Conservation (phyloP, 2,113 vertebrate genomes). For the Pterocles gutturalis region DNA sequence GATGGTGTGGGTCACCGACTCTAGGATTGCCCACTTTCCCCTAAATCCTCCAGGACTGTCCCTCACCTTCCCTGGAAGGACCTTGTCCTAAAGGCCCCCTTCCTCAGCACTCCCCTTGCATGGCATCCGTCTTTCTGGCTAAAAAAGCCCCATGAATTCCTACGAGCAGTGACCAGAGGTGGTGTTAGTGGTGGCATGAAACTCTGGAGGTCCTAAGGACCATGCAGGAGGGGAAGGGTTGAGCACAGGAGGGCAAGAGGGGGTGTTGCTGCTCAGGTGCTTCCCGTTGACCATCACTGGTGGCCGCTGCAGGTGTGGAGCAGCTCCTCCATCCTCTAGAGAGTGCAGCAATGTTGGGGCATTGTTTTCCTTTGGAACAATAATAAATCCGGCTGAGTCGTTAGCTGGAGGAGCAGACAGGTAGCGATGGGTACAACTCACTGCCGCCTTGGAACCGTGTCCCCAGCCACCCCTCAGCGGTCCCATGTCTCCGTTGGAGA, state of each 20-base stretch:
- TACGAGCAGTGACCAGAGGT: accelerated
- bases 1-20: not conserved
- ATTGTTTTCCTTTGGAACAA: accelerated
- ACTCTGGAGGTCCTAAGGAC: not conserved
- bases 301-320: not conserved
- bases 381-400: not conserved
- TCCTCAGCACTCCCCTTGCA: accelerated
- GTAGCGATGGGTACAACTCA: not conserved
- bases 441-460: not conserved
- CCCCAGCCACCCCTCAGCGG: not conserved
- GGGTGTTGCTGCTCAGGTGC: not conserved
- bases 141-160: not conserved
- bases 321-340: not conserved
- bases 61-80: not conserved
- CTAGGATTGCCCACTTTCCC: not conserved
- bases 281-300: accelerated
- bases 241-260: not conserved
- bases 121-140: accelerated
- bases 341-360: not conserved
- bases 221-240: not conserved
- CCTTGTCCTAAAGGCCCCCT: not conserved
- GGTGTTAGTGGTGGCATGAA: not conserved
- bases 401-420: not conserved
- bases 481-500: not conserved
- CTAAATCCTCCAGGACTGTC: not conserved